Evolutionary conservation across 1,140 invertebrate genomes (phyloP), one percentile per base, ranked within the genome.

Genomic region (Ganaspis sp.): DNA sequence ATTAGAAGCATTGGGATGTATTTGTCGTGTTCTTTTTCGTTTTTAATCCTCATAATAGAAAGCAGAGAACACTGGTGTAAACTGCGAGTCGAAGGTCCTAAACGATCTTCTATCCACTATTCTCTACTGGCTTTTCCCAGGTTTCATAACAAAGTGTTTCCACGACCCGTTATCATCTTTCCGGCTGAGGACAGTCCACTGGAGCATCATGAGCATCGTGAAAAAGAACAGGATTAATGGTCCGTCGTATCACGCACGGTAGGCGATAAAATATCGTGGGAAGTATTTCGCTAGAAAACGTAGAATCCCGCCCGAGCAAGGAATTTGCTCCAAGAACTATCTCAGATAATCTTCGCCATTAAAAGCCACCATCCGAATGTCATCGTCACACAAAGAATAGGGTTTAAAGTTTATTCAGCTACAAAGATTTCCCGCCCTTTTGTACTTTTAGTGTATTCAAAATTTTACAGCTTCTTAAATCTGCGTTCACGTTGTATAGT

Each of bases 161-260:
- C 76, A 81, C 64, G 73, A 73, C 45, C 77, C 74, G 81, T 83
- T 83, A 82, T 87, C 83, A 83, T 86, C 81, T 83, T 87, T 84
- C 85, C 84, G 80, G 77, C 72, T 79, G 79, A 86, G 79, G 81
- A 86, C 80, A 84, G 79, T 82, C 38, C 72, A 70, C 49, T 73
- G 53, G 42, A 70, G 58, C 40, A 54, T 74, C 45, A 21, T 54
- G 42, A 70, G 58, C 40, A 54, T 74, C 45, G 37, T 54, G 75
- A 77, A 81, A 73, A 83, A 84, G 84, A 81, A 80, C 75, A 82
- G 83, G 79, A 87, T 86, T 87, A 87, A 87, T 87, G 86, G 84
- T 79, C 78, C 78, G 75, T 78, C 85, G 83, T 87, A 86, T 86
- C 83, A 86, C 81, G 72, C 84, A 84, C 79, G 78, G 80, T 81